phyloP scores from a whole-genome alignment of 1,140 invertebrate genomes.

The Dendroctonus ponderosae region DNA sequence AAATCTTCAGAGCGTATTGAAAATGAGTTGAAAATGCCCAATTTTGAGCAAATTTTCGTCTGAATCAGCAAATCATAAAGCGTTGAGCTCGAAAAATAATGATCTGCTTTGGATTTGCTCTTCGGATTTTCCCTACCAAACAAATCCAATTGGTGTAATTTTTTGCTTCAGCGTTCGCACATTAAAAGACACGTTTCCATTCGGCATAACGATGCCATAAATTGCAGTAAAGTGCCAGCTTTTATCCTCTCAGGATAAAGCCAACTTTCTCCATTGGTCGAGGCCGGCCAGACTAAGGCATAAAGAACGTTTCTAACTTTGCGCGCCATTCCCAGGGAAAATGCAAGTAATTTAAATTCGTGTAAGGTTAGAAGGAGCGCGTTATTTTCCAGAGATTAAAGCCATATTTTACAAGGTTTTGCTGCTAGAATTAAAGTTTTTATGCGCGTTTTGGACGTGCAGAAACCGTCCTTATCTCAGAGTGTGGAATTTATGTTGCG shows the following conservation, averaged over 20 bases:
- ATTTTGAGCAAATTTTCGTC: too few species aligned
- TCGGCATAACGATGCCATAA: conserved; percentile 11
- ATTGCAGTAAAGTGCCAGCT: conserved; percentile 9
- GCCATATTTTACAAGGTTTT: conserved; percentile 50
- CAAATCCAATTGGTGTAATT: neutral
- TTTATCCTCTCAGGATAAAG: conserved; percentile 21
- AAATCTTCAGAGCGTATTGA: too few species aligned
- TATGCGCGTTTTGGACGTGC: conserved; percentile 42
- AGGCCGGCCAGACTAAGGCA: conserved; percentile 13
- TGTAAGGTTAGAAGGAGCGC: conserved; percentile 47
- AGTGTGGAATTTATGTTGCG: conserved; percentile 48
- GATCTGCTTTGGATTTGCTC: too few species aligned
- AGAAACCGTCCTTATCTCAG: conserved; percentile 49
- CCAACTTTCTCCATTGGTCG: conserved; percentile 31
- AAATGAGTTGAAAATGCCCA: too few species aligned
- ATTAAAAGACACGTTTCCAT: conserved; percentile 10
- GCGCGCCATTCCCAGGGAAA: conserved; percentile 46
- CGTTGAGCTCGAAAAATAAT: too few species aligned
- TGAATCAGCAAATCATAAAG: too few species aligned
- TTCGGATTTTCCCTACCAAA: too few species aligned
- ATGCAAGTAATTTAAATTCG: conserved; percentile 51
- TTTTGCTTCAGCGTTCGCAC: conserved; percentile 6
- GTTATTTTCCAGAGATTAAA: conserved; percentile 51
- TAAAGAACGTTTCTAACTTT: conserved; percentile 40
- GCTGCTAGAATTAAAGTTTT: conserved; percentile 51